Evolutionary conservation across 1,140 invertebrate genomes (phyloP).

Genomic region (Eubasilissa regina): DNA sequence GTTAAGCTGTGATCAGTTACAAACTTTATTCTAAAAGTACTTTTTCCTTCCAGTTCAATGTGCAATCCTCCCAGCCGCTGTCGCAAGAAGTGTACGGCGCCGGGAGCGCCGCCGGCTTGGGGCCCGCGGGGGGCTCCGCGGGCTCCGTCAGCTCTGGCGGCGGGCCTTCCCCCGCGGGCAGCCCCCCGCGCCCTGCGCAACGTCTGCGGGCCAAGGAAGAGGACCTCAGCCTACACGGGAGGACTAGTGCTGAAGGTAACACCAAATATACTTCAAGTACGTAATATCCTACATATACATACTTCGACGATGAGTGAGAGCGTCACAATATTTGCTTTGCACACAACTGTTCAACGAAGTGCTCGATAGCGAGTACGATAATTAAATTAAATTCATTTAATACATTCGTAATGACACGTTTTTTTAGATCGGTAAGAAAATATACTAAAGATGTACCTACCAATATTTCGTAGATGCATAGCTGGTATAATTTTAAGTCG

Average conservation of each 20-base stretch:
- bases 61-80: conserved; percentile 65
- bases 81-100: conserved; percentile 62
- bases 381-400: too few relatives aligned
- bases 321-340: too few relatives aligned
- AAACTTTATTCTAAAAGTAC: too few relatives aligned
- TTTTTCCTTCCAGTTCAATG: conserved; percentile 66
- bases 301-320: too few relatives aligned
- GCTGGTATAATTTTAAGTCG: too few relatives aligned
- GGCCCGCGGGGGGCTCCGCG: conserved; percentile 62
- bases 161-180: conserved; percentile 49
- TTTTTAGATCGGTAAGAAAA: too few relatives aligned
- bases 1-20: too few relatives aligned
- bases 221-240: conserved; percentile 72
- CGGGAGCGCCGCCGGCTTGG: conserved; percentile 62
- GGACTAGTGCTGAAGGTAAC: conserved; percentile 73
- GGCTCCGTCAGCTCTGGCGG: conserved; percentile 64
- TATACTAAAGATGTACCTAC: too few relatives aligned
- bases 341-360: too few relatives aligned
- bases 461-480: too few relatives aligned
- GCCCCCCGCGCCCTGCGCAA: conserved; percentile 65
- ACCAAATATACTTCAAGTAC: conserved; percentile 25
- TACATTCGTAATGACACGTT: too few relatives aligned
- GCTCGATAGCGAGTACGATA: too few relatives aligned
- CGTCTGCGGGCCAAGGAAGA: conserved; percentile 72
- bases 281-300: background rate